Percentiles rank a stretch among this genome's conserved stretches.
These are phyloP conservation scores for Zoanthus sansibaricus DNA, from an alignment of 92 coral and sea anemone genomes.

Conservation along the genomic window DNA sequence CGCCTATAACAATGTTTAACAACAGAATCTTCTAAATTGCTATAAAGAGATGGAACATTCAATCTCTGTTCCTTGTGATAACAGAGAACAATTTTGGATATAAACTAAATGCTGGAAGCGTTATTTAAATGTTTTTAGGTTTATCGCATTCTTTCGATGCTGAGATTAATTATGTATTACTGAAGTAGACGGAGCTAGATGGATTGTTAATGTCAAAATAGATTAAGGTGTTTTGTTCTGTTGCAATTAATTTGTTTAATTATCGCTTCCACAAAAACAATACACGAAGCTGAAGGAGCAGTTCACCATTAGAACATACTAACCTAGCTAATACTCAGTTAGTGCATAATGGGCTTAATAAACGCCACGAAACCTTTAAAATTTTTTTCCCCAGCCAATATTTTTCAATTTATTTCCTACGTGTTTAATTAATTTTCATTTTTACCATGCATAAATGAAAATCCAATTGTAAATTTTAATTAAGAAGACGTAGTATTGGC, in stretches of 20 bases:
- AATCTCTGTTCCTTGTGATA: neutral
- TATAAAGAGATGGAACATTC: neutral
- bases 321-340: too few relatives aligned
- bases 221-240: constrained; percentile 28
- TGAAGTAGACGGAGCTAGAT: constrained; percentile 1
- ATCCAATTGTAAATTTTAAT: too few relatives aligned
- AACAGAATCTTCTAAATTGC: neutral
- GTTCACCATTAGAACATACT: too few relatives aligned
- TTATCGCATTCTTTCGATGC: neutral
- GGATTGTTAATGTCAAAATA: constrained; percentile 19
- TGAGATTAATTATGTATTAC: constrained; percentile 43
- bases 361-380: too few relatives aligned
- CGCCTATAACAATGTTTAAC: neutral
- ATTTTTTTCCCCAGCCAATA: too few relatives aligned
- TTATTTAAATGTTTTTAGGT: neutral
- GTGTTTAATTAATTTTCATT: too few relatives aligned
- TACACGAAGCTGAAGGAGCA: too few relatives aligned
- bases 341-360: too few relatives aligned
- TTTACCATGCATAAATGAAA: too few relatives aligned
- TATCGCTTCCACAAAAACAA: neutral
- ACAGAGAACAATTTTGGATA: neutral
- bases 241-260: constrained; percentile 23
- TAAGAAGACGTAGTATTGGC: too few relatives aligned
- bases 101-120: neutral
- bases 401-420: too few relatives aligned